Evolutionary conservation across 2,888 invertebrate species (phyloP).

Genomic region (Hypolimnas misippus): DNA sequence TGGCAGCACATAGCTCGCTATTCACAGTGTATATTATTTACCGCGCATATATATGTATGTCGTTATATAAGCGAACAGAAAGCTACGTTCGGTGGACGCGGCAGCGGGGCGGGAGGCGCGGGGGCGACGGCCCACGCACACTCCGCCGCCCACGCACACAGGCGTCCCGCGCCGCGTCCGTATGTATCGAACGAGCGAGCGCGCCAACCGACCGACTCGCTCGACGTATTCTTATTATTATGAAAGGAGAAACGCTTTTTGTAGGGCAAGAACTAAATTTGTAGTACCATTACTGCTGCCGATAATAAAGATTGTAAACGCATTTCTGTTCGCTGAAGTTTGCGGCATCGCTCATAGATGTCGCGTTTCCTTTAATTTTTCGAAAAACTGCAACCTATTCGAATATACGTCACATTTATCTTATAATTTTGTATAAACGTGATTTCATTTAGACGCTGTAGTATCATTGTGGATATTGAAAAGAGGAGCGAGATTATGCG

Average conservation of each 20-base stretch:
- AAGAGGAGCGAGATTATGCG: conserved; percentile 24
- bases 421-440: conserved; percentile 27
- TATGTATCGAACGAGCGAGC: conserved; percentile 78
- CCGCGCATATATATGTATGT: conserved; percentile 74
- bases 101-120: conserved; percentile 48
- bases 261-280: conserved; percentile 84
- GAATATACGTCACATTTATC: conserved; percentile 31
- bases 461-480: conserved; percentile 32
- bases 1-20: conserved; percentile 81
- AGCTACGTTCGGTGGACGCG: conserved; percentile 70
- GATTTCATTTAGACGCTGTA: conserved; percentile 31
- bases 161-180: conserved; percentile 58
- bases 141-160: conserved; percentile 59
- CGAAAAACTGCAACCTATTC: conserved; percentile 32
- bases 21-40: conserved; percentile 82
- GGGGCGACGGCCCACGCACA: conserved; percentile 46
- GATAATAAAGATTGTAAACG: conserved; percentile 82
- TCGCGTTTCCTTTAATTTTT: conserved; percentile 64
- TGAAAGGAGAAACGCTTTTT: conserved; percentile 85
- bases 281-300: conserved; percentile 76
- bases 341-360: conserved; percentile 76
- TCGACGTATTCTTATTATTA: conserved; percentile 86
- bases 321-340: conserved; percentile 81
- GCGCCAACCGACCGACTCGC: conserved; percentile 80
- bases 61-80: conserved; percentile 84